Conservation (phyloP, 2,888 invertebrate genomes). For the Yponomeuta evonymella region DNA sequence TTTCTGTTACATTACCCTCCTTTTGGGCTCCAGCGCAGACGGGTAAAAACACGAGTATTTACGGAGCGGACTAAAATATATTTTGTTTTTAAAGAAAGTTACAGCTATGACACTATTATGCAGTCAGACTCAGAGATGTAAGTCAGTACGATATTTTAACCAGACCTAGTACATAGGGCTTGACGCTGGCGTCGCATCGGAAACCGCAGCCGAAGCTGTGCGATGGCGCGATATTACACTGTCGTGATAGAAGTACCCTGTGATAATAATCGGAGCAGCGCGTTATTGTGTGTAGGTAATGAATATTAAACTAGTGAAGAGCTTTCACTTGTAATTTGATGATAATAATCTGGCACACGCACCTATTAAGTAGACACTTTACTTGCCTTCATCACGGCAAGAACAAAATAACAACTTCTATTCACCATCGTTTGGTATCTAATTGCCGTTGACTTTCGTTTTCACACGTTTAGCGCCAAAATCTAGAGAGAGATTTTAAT, state of each 20-base stretch:
- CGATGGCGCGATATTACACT: too few relatives aligned
- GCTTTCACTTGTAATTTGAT: not conserved
- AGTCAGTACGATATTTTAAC: not conserved
- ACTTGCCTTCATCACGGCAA: not conserved
- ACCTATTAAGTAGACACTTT: not conserved
- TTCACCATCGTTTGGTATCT: not conserved
- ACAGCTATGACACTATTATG: too few relatives aligned
- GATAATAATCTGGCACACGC: constrained; percentile 1
- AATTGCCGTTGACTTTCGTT: constrained; percentile 2
- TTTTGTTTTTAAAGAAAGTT: too few relatives aligned
- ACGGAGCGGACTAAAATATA: too few relatives aligned
- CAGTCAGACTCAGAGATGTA: not conserved
- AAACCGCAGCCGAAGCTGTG: not conserved
- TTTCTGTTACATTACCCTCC: too few relatives aligned
- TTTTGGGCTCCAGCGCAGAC: too few relatives aligned
- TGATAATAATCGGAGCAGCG: not conserved
- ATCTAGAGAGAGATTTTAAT: constrained; percentile 1
- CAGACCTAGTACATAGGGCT: not conserved
- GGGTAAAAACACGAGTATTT: too few relatives aligned
- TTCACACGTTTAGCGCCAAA: constrained; percentile 4
- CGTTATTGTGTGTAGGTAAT: not conserved
- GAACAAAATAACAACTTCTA: not conserved
- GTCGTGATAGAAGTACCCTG: too few relatives aligned
- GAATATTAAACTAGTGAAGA: not conserved
- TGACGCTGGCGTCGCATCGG: not conserved